phyloP scores from a whole-genome alignment of 2,888 invertebrate species.

The Polymixis flavicincta region DNA sequence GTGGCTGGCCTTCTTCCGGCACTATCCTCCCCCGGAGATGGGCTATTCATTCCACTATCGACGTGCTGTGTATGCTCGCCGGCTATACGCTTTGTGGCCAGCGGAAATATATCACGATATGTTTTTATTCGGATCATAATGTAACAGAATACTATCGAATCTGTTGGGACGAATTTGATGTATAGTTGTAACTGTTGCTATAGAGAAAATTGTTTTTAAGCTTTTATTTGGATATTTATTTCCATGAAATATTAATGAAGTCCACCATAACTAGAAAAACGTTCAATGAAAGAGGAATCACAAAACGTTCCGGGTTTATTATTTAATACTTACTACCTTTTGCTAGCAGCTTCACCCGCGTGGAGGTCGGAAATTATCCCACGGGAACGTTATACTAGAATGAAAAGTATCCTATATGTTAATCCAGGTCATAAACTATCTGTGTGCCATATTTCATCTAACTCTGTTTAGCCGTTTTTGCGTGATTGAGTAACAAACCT shows the following conservation, averaged over 20 bases:
- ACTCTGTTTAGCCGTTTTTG: no score
- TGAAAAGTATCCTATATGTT: no score
- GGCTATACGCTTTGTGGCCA: slow-evolving; percentile 62
- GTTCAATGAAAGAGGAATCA: neutral
- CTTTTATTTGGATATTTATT: neutral
- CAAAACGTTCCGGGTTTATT: neutral
- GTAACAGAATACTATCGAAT: slow-evolving; percentile 54
- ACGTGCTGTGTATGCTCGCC: slow-evolving; percentile 69
- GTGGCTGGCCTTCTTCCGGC: slow-evolving; percentile 78
- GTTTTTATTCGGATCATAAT: slow-evolving; percentile 61
- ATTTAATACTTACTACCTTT: neutral
- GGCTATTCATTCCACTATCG: slow-evolving; percentile 83
- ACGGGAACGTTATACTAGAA: no score
- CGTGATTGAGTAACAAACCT: no score
- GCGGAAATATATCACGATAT: slow-evolving; percentile 67
- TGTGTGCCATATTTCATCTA: no score
- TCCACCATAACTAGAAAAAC: neutral
- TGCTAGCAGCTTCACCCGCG: no score
- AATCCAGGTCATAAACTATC: no score
- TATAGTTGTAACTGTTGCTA: slow-evolving; percentile 37
- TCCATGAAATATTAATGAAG: neutral
- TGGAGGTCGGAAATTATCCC: no score
- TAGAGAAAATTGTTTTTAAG: slow-evolving; percentile 3
- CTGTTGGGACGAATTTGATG: slow-evolving; percentile 49
- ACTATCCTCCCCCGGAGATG: slow-evolving; percentile 82